Base-by-base conservation (phyloP, 2,888 invertebrate species). In the Hydrotaea diabolus region DNA sequence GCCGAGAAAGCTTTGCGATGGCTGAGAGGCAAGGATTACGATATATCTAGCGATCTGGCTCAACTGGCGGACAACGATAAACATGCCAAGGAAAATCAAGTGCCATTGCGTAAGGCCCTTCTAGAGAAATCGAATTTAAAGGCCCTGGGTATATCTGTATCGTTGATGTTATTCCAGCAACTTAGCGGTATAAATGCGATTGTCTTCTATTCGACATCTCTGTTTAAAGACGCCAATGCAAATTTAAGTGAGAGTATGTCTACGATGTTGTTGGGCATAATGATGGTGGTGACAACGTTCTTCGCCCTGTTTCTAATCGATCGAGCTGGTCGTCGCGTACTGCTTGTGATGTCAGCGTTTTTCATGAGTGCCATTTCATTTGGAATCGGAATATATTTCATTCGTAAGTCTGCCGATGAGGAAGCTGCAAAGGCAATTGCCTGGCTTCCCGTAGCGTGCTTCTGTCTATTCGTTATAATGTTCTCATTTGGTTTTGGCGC, bases 91-190 rank as follows among this genome's bases (percentile, higher is more conserved):
- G 92, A 92, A 4, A 94, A 94, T 77, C 93, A 93, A 0, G 92
- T 94, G 0, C 94, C 95, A 0, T 93, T 96, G 76, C 77, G 88
- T 0, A 89, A 93, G 0, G 94, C 95, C 0, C 93, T 96, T n/a
- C 93, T 93, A 0, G 94, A 95, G 64, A 94, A 92, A 13, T 88
- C 89, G 0, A 94, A 95, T 0, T 90, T 94, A 23, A 95, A 94
- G 89, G 96, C 95, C 0, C 92, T 96, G 1, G 80, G 95, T 8
- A 96, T 97, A 79, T 95, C 95, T 85, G 95, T 96, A 89, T 95
- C 95, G 0, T 93, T 98, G 5, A 98, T 98, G 97, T 93, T 97
- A 88, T 96, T 98, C 92, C 98, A 98, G 90, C 98, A 98, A 91
- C 93, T 97, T 73, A 95, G 96, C 83, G 97, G 97, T 59, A 95